These are phyloP conservation scores for Sigmodon hispidus DNA, from an alignment of 2,113 vertebrate genomes.

Conservation along the genomic window DNA sequence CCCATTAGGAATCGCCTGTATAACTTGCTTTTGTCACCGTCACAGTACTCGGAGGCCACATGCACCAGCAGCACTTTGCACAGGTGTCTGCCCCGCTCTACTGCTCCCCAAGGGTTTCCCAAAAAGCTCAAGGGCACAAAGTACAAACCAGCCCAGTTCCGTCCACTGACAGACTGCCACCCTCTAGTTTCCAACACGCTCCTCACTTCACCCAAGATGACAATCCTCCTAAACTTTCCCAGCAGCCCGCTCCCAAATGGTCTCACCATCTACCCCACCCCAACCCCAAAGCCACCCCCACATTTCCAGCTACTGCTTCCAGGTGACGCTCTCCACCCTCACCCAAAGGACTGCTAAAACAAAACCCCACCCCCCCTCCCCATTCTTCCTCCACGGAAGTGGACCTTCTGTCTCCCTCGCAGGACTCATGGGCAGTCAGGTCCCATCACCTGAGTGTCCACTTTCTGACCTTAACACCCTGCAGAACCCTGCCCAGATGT, in stretches of 20 bases:
- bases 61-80: neutral
- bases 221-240: neutral
- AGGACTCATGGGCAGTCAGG: too few relatives aligned
- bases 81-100: neutral
- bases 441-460: neutral
- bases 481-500: neutral
- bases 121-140: neutral
- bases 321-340: neutral
- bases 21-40: neutral
- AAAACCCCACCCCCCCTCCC: too few relatives aligned
- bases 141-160: neutral
- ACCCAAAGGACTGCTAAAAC: neutral
- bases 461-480: conserved; percentile 18
- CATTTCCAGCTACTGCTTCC: neutral
- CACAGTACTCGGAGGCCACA: neutral
- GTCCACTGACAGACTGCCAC: neutral
- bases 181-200: neutral
- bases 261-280: neutral
- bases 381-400: too few relatives aligned
- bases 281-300: neutral
- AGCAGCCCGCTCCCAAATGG: neutral
- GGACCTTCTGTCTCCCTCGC: neutral
- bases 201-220: neutral
- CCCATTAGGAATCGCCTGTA: neutral
- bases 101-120: neutral